phyloP scores from a whole-genome alignment of 1,140 invertebrate genomes.

The Branchinecta lynchi region DNA sequence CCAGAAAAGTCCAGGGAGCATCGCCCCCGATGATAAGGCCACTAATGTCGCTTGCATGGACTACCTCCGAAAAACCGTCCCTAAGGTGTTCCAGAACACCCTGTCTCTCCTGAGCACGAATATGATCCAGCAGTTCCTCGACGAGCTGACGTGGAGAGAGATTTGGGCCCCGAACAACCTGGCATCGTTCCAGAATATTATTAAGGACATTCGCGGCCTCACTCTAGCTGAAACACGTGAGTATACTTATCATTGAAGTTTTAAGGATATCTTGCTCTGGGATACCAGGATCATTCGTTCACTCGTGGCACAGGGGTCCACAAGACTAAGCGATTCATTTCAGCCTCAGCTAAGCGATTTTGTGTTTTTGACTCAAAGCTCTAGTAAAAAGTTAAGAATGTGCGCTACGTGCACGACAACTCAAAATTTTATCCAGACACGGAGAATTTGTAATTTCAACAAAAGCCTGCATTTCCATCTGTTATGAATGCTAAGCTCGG shows the following conservation, averaged over 20 bases:
- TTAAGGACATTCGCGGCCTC: conserved; percentile 57
- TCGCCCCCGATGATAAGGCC: conserved; percentile 43
- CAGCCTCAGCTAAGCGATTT: too few relatives aligned
- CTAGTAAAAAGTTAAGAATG: too few relatives aligned
- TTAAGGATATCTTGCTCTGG: too few relatives aligned
- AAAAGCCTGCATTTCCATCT: too few relatives aligned
- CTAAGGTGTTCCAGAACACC: conserved; percentile 71
- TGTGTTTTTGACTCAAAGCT: too few relatives aligned
- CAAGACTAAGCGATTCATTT: too few relatives aligned
- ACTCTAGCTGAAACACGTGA: conserved; percentile 43
- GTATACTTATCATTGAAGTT: conserved; percentile 28
- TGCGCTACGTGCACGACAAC: too few relatives aligned
- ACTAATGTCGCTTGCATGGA: conserved; percentile 52
- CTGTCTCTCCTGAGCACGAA: conserved; percentile 59
- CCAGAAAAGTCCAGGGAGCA: conserved; percentile 34
- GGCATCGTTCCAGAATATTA: conserved; percentile 64
- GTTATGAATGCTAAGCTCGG: too few relatives aligned
- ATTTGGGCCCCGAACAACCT: conserved; percentile 53
- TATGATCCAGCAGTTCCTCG: conserved; percentile 74
- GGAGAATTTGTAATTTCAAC: too few relatives aligned
- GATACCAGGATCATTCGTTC: too few relatives aligned
- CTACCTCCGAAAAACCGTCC: conserved; percentile 63
- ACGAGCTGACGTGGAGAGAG: conserved; percentile 65
- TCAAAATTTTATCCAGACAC: too few relatives aligned
- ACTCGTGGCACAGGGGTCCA: too few relatives aligned